Evolutionary conservation across 2,113 vertebrate species (phyloP).

Genomic region (Ptilonorhynchus violaceus): DNA sequence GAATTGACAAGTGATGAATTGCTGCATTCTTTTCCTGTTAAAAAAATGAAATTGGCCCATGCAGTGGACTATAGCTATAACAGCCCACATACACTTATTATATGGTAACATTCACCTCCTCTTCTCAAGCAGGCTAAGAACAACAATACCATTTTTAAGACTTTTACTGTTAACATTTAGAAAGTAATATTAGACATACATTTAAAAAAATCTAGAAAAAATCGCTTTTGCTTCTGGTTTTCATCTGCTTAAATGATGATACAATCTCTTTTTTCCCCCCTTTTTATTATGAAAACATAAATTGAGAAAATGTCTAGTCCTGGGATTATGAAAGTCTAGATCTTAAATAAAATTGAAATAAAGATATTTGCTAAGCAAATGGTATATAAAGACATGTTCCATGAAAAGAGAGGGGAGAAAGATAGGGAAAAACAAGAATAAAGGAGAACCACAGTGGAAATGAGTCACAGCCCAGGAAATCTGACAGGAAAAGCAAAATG

Average conservation of each 20-base stretch:
- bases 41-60: background rate
- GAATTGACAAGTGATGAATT: conserved; percentile 36
- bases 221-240: background rate
- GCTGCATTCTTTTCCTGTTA: background rate
- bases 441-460: background rate
- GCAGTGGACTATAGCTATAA: background rate
- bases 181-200: background rate
- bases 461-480: background rate
- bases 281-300: background rate
- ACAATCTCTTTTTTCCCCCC: accelerated
- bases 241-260: background rate
- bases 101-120: background rate
- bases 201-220: background rate
- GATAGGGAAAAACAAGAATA: background rate
- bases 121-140: background rate
- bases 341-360: background rate
- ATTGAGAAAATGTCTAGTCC: background rate
- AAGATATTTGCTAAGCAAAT: background rate
- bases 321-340: background rate
- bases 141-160: background rate
- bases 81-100: background rate
- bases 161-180: background rate
- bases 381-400: background rate
- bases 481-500: background rate
- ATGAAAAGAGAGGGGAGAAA: background rate